Base-by-base conservation (phyloP, 2,113 vertebrate species). In the Saguinus imperator region DNA sequence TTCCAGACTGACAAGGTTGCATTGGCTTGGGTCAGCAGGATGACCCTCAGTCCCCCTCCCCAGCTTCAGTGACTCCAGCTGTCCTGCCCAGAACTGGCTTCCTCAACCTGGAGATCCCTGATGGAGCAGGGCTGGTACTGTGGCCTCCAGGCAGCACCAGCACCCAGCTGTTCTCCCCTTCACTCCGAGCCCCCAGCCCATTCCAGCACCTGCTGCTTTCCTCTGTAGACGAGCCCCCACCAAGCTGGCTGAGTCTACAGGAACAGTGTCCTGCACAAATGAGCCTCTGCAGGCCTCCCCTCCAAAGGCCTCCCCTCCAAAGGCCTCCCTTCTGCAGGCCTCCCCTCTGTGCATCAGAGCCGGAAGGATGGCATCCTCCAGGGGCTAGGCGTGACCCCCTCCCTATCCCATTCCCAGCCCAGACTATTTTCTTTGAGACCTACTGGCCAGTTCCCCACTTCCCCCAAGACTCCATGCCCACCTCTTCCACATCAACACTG, bases 151-250 rank as follows among this genome's bases (percentile, higher is more conserved):
- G 61, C 93, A 97, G 58, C 81, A 48, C 12, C 29, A 45, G 45
- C 5, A 25, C 75, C 52, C 50, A 92, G 82, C 82, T 6, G 35
- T 50, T 64, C 14, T 27, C 13, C 5, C 14, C 0, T 1, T 57
- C 11, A 21, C 11, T 40, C 9, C 37, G 1, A 27, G 29, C 1
- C 2, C 13, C 48, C 10, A 8, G 10, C 40, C 0, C 9, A 25
- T 14, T 1, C 58, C 40, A 4, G 43, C 8, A 52, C 37, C 12
- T 27, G 16, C 9, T 27, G 16, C 23, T 55, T 83, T 52, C 27
- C 55, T 17, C 23, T 23, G 6, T 27, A 21, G 25, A 40, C 11
- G n/a, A 48, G 40, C 32, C 29, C 8, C 16, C 17, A 7, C 0
- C 8, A 48, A 14, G n/a, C 16, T 13, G 32, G 35, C 29, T 9